phyloP scores from a whole-genome alignment of 2,113 vertebrate genomes.

The Xenopus laevis region DNA sequence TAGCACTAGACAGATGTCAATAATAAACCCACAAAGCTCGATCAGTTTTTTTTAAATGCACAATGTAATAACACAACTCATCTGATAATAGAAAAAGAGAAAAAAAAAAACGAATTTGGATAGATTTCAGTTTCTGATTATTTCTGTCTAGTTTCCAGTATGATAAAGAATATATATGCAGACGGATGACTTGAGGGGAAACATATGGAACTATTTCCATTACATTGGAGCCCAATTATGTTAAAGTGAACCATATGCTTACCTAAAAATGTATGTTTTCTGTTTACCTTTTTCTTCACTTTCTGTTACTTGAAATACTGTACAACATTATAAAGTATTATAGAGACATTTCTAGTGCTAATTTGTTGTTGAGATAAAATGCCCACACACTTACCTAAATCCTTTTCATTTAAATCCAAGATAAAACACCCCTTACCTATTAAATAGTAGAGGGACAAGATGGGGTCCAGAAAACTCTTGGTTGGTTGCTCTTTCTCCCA shows the following conservation, averaged over 20 bases:
- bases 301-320: conserved; percentile 50
- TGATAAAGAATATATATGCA: conserved; percentile 49
- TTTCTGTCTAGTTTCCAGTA: conserved; percentile 26
- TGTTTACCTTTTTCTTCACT: conserved; percentile 52
- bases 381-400: too few species aligned
- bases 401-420: too few species aligned
- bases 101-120: conserved; percentile 1
- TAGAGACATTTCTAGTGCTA: neutral
- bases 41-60: neutral
- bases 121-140: conserved; percentile 49
- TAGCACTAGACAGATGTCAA: too few species aligned
- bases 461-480: too few species aligned
- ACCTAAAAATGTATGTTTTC: conserved; percentile 59
- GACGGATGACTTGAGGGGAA: conserved; percentile 40
- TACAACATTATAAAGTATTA: conserved; percentile 6
- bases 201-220: conserved; percentile 48
- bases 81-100: neutral
- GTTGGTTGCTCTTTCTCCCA: too few species aligned
- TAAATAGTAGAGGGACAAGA: too few species aligned
- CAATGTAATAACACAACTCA: neutral
- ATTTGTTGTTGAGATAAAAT: too few species aligned
- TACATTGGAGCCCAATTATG: conserved; percentile 51
- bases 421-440: too few species aligned
- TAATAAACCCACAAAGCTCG: neutral
- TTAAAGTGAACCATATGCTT: conserved; percentile 57